Evolutionary conservation across 2,797 vertebrate genomes (phyloP).

Genomic region (Avahi laniger): DNA sequence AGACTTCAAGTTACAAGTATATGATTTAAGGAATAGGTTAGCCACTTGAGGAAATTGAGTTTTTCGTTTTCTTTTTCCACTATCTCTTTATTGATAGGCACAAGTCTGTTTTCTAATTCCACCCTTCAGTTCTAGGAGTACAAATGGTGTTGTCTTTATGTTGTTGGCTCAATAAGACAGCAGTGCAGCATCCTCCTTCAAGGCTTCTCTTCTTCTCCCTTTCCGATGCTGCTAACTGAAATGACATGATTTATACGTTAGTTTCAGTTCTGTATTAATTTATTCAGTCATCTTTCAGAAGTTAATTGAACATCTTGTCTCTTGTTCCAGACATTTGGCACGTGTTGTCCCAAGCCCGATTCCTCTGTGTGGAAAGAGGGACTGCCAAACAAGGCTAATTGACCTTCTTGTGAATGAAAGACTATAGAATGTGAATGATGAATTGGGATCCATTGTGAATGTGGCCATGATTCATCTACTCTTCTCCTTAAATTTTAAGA

Average conservation of each 20-base stretch:
- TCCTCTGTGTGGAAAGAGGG: constrained; percentile 36
- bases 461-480: constrained; percentile 32
- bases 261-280: background rate
- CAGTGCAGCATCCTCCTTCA: background rate
- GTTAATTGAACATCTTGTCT: constrained; percentile 54
- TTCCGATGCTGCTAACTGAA: background rate
- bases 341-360: constrained; percentile 1
- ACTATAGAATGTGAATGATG: background rate
- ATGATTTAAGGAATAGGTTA: background rate
- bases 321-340: constrained; percentile 49
- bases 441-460: constrained; percentile 12
- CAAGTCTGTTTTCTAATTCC: background rate
- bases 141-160: background rate
- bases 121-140: background rate
- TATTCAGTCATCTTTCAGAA: constrained; percentile 31
- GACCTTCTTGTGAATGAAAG: constrained; percentile 56
- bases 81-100: background rate
- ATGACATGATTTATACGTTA: background rate
- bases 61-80: background rate
- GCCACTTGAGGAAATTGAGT: background rate
- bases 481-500: constrained; percentile 49
- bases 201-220: background rate
- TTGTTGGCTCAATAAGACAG: background rate
- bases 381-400: constrained; percentile 28
- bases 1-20: background rate